Percentiles rank a stretch among this genome's conserved stretches.
Conservation (phyloP, 2,797 vertebrate genomes). For the Gallinago nigripennis region DNA sequence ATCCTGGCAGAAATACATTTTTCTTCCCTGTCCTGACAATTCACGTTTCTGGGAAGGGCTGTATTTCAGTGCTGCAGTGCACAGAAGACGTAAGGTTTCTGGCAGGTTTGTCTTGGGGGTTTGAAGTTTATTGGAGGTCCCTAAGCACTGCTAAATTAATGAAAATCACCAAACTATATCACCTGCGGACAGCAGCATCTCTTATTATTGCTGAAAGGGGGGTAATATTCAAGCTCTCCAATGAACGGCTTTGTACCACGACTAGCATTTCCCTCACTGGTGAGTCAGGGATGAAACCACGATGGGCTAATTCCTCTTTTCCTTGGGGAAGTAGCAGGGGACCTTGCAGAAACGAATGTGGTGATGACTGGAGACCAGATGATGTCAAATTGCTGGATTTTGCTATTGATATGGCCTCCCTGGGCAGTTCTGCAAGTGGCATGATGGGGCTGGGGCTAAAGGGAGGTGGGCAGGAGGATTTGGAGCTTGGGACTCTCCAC, state of each 20-base stretch:
- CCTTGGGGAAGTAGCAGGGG: not conserved
- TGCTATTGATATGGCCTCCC: not conserved
- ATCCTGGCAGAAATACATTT: not conserved
- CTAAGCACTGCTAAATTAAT: not conserved
- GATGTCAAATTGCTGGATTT: not conserved
- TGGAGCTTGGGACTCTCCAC: not conserved
- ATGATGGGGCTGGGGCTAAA: not conserved
- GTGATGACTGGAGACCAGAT: not conserved
- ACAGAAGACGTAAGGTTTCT: not conserved
- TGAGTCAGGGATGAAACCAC: not conserved
- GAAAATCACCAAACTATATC: fast-evolving
- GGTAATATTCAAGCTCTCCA: not conserved
- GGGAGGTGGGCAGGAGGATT: not conserved
- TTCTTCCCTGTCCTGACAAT: not conserved
- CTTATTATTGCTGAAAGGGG: not conserved
- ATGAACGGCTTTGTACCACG: not conserved
- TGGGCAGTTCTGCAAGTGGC: not conserved
- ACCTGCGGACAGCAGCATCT: not conserved
- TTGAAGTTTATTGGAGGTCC: not conserved
- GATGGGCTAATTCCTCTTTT: not conserved
- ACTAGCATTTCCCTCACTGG: not conserved
- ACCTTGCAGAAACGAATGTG: not conserved
- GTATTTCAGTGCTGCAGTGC: not conserved
- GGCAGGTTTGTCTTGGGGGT: not conserved
- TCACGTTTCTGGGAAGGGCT: fast-evolving